phyloP scores from a whole-genome alignment of 1,140 invertebrate species.

The Lepidurus packardi region DNA sequence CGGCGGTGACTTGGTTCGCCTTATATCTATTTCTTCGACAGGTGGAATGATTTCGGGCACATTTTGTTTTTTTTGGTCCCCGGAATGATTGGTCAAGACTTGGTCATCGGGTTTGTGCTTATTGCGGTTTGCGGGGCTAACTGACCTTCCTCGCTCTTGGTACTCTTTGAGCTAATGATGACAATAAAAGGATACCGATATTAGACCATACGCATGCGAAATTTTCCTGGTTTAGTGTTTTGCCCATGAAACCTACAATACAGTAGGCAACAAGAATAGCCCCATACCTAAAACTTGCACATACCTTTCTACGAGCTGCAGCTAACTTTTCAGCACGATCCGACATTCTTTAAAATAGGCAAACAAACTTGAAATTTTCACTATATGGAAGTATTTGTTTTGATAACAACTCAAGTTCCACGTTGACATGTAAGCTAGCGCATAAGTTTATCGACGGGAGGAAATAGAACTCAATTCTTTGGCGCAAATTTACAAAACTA shows the following conservation, averaged over 20 bases:
- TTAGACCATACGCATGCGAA: not conserved
- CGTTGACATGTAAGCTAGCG: not conserved
- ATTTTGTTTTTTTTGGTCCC: not conserved
- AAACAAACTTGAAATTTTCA: not conserved
- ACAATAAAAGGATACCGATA: not conserved
- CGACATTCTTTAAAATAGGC: not conserved
- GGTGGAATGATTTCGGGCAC: not conserved
- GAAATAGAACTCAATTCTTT: not conserved
- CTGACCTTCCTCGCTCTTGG: slow-evolving; percentile 31
- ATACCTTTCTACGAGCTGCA: slow-evolving; percentile 30
- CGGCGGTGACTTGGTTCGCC: too few relatives aligned
- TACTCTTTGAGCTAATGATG: slow-evolving; percentile 29
- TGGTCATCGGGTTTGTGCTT: not conserved
- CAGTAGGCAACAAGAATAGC: not conserved
- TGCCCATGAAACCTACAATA: not conserved
- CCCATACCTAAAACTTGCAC: not conserved
- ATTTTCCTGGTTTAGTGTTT: not conserved
- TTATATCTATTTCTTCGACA: not conserved
- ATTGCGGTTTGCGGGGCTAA: slow-evolving; percentile 11
- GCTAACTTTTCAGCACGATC: slow-evolving; percentile 30
- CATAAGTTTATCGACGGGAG: not conserved
- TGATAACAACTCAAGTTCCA: not conserved
- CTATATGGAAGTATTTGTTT: not conserved
- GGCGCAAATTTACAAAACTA: not conserved
- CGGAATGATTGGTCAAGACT: not conserved